Base-by-base conservation (phyloP, 2,113 vertebrate genomes). In the Hucho hucho region DNA sequence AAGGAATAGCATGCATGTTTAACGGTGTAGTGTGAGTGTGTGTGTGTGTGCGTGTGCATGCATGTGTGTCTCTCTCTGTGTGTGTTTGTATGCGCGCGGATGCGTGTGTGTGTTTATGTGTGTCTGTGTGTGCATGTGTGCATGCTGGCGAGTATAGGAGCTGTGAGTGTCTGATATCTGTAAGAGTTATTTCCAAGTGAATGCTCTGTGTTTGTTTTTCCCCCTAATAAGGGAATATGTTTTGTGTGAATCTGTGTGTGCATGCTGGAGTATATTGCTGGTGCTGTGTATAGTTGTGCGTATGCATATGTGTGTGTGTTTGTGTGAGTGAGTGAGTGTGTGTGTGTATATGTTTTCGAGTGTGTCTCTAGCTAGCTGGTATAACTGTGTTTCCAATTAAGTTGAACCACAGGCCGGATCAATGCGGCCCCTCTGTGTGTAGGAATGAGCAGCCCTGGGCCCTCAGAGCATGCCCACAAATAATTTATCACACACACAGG, bases 321-420 rank as follows among this genome's bases (percentile, higher is more conserved):
- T 32, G 32, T 32, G 28, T 4, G 28, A 28, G 26, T 26, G 26
- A 26, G 28, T 28, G 28, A n/a, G n/a, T n/a, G 75, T 68, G 70
- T 77, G 69, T 69, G 69, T 26, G 71, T 87, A 68, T 87, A 80
- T 81, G 84, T 81, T 80, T 84, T 64, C 7, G 71, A 79, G 87
- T 88, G 85, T 91, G 90, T 91, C 86, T 91, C 87, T 83, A 79
- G 90, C 87, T 84, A 78, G 90, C 82, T 86, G 84, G 83, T 92
- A 84, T 90, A 91, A 92, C 90, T 89, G 87, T 88, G 87, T 92
- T 92, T 91, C 91, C 91, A 92, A 93, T 93, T 92, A 92, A 91
- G 89, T 87, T 91, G 91, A 92, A 92, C 90, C 91, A 90, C 90
- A 88, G 88, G 89, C 86, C 83, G 87, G 90, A 93, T 92, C 89